Evolutionary conservation across 1,140 invertebrate genomes (phyloP).

Genomic region (Drosophila azteca): DNA sequence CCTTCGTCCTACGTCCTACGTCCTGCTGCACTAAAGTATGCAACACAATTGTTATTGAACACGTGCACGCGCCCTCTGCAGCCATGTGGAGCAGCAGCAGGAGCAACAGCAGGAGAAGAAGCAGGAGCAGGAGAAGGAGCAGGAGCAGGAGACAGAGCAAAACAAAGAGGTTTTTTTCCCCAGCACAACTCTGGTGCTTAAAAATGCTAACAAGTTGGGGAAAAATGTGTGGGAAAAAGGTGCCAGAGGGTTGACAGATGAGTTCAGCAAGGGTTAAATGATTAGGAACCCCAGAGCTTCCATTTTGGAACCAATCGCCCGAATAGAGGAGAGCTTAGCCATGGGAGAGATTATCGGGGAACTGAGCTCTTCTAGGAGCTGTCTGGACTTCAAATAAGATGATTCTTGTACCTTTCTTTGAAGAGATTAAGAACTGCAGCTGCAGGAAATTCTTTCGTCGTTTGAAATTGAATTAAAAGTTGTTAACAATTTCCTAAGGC

Average conservation of each 20-base stretch:
- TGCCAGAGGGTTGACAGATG: constrained; percentile 3
- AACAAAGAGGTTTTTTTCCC: constrained; percentile 64
- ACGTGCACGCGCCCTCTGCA: constrained; percentile 54
- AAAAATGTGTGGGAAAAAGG: constrained; percentile 33
- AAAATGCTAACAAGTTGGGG: constrained; percentile 56
- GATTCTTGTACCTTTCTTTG: neutral
- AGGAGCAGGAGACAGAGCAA: constrained; percentile 27
- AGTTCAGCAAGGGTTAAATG: neutral
- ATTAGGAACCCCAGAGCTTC: too few relatives aligned
- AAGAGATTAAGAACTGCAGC: neutral
- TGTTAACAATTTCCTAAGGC: too few relatives aligned
- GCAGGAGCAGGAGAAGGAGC: neutral
- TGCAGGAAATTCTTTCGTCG: neutral
- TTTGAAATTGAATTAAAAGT: too few relatives aligned
- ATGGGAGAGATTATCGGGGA: too few relatives aligned
- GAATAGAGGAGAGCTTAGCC: too few relatives aligned
- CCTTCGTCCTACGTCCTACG: constrained; percentile 32
- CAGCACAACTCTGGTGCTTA: constrained; percentile 46
- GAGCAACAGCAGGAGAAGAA: neutral
- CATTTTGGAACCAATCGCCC: too few relatives aligned
- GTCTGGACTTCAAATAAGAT: neutral
- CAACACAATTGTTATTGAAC: constrained; percentile 80
- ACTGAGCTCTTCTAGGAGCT: too few relatives aligned
- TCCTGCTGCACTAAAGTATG: constrained; percentile 70
- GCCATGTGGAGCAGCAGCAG: constrained; percentile 26